phyloP scores from a whole-genome alignment of 2,888 invertebrate species.

The Spilosoma lubricipeda region DNA sequence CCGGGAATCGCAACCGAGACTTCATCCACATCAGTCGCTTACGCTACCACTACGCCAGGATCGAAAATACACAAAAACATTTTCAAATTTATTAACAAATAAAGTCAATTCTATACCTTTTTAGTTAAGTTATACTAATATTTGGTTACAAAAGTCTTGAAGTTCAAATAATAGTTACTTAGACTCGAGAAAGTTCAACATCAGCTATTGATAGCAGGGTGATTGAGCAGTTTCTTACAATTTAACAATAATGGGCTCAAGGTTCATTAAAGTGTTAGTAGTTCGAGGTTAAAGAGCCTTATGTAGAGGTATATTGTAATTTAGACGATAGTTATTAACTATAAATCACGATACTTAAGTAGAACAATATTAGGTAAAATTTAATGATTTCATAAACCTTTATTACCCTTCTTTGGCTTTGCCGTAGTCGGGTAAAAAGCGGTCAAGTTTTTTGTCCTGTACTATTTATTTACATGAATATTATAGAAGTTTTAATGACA shows the following conservation, averaged over 20 bases:
- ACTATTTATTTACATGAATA: too few species aligned
- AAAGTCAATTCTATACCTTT: neutral
- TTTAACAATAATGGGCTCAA: constrained; percentile 30
- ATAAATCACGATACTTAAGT: neutral
- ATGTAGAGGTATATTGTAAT: constrained; percentile 3
- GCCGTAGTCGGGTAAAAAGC: too few species aligned
- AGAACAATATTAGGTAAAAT: neutral
- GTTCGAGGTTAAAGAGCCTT: constrained; percentile 13
- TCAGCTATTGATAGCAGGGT: constrained; percentile 24
- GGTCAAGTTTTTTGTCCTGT: too few species aligned
- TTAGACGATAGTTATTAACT: constrained; percentile 2
- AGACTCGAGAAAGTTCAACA: constrained; percentile 25
- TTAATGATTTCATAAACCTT: neutral
- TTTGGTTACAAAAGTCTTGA: neutral
- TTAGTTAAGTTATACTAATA: neutral
- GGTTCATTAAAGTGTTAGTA: constrained; percentile 20
- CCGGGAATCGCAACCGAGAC: too few species aligned
- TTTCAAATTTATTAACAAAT: neutral
- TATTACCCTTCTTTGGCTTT: too few species aligned
- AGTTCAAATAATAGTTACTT: constrained; percentile 8
- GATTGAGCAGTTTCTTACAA: constrained; percentile 40
- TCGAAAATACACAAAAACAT: neutral
- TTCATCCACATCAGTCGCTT: too few species aligned
- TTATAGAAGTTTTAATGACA: too few species aligned
- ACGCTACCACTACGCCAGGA: too few species aligned